Evolutionary conservation across 2,113 vertebrate genomes (phyloP).

Genomic region (Cheirogaleus medius): DNA sequence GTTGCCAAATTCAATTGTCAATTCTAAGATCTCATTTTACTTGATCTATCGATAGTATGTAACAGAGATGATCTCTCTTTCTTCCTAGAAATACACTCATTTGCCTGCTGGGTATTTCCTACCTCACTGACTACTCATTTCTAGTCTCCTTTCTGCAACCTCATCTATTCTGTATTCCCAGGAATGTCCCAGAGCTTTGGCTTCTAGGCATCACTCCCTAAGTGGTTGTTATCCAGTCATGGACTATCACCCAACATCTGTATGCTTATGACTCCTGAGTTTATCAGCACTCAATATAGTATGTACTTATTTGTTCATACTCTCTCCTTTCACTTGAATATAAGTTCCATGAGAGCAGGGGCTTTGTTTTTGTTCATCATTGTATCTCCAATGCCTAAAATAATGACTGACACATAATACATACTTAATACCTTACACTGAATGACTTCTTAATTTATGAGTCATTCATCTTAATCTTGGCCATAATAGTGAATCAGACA

Average conservation of each 20-base stretch:
- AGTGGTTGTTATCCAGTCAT: not conserved
- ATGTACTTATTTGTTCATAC: not conserved
- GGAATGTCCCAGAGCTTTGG: not conserved
- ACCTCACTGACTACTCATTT: not conserved
- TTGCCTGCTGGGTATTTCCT: not conserved
- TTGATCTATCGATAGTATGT: not conserved
- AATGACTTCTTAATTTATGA: not conserved
- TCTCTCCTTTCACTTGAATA: not conserved
- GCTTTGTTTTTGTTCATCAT: not conserved
- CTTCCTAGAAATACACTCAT: not conserved
- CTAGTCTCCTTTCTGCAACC: not conserved
- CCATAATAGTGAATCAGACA: not conserved
- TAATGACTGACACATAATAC: not conserved
- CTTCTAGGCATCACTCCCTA: not conserved
- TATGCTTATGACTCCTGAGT: not conserved
- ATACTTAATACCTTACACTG: not conserved
- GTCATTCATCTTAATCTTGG: slow-evolving; percentile 26
- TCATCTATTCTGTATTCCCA: not conserved
- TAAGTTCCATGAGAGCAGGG: not conserved
- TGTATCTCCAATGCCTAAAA: not conserved
- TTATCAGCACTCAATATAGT: not conserved
- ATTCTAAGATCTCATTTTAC: not conserved
- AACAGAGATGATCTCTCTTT: not conserved
- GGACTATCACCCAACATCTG: not conserved
- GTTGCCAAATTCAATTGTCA: not conserved